Conservation (phyloP, 2,797 vertebrate species). For the Anisognathus igniventris region DNA sequence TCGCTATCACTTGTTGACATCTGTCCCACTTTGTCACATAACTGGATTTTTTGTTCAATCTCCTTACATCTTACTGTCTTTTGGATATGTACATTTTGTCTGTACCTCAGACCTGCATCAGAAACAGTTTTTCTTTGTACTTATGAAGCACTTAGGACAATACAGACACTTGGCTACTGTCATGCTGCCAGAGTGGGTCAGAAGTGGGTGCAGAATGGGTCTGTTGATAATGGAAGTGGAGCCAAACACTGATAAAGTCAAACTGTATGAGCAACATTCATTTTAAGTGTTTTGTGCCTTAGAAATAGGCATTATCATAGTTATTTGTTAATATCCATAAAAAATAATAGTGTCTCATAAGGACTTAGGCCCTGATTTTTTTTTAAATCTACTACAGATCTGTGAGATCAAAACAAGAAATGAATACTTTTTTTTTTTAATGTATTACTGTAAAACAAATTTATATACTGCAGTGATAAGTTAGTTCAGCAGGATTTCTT, state of each 20-base stretch:
- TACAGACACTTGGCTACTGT: background rate
- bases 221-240: background rate
- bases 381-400: background rate
- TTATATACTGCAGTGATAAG: background rate
- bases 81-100: background rate
- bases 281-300: background rate
- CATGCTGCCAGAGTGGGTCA: background rate
- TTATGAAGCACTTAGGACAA: background rate
- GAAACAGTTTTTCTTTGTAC: background rate
- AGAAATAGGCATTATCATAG: background rate
- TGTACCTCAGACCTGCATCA: background rate
- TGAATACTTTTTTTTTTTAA: background rate
- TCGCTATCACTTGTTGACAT: background rate
- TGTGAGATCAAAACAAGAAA: background rate
- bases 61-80: background rate
- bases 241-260: background rate
- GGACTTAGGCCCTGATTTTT: background rate
- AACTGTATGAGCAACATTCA: background rate
- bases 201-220: background rate
- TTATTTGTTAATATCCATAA: background rate
- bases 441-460: background rate
- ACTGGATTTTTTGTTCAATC: background rate
- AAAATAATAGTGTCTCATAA: background rate
- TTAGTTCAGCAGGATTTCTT: background rate
- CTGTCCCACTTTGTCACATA: background rate